Conservation (phyloP, 2,113 vertebrate species). For the Ammodramus savannarum region DNA sequence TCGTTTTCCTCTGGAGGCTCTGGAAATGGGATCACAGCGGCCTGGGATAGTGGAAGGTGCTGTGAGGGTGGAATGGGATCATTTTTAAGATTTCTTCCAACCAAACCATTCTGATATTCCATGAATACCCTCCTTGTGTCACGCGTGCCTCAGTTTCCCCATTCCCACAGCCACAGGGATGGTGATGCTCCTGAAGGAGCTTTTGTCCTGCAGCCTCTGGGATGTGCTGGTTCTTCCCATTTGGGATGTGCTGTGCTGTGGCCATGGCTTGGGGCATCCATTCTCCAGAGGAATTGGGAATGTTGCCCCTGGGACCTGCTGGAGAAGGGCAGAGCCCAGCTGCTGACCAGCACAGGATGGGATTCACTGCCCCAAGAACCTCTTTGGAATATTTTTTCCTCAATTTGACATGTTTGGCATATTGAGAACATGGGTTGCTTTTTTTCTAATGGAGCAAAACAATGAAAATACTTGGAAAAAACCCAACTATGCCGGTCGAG, state of each 20-base stretch:
- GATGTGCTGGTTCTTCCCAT: accelerated
- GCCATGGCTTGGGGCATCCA: not conserved
- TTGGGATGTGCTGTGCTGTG: accelerated
- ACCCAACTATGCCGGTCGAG: not conserved
- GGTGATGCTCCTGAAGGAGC: not conserved
- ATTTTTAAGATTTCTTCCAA: not conserved
- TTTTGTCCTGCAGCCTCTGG: not conserved
- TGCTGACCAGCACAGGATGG: not conserved
- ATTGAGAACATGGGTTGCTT: not conserved
- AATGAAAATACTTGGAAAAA: constrained; percentile 15
- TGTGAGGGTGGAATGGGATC: not conserved
- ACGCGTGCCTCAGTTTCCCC: not conserved
- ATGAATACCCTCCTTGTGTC: too few relatives aligned
- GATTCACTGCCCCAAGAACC: not conserved
- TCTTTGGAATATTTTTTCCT: not conserved
- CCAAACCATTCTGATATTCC: not conserved
- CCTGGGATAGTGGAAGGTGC: not conserved
- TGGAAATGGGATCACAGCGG: not conserved
- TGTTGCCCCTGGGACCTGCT: not conserved
- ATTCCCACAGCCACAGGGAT: accelerated
- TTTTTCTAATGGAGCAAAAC: not conserved
- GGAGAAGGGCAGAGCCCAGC: not conserved
- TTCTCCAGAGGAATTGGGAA: not conserved
- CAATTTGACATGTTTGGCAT: not conserved
- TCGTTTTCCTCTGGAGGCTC: not conserved